Evolutionary conservation across 92 coral and sea anemone genomes (phyloP), one percentile per base, ranked within the genome.

Genomic region (Paramuricea clavata): DNA sequence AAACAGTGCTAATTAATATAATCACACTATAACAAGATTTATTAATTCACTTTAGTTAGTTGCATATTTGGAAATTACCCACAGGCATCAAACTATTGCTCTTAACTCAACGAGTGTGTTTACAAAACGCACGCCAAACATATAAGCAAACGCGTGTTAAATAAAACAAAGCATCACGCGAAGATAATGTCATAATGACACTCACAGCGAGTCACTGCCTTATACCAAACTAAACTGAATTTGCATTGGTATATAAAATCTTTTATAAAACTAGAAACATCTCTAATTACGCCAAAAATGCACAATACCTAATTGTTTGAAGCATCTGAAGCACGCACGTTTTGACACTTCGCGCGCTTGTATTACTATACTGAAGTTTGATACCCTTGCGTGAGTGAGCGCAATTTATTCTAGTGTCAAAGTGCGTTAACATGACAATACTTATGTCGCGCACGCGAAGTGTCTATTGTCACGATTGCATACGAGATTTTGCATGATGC

Each of bases 371-470:
- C 62, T 54, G 5, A 28, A 65, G 72, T 65, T 65, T n/a, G n/a
- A 12, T 10, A 3, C 21, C 21, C 41, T 65, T 33, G 35, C 39
- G 72, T 27, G 72, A 65, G 72, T 28, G 36, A 0, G 36, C 39
- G 72, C 72, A 65, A 65, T 65, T 65, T 28, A 65, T 65, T 65
- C 41, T 30, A 28, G 39, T 19, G 25, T 54, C 8, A 5, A 54
- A 54, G 11, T 8, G 12, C 59, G 59, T 50, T 13, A 50, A 12
- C 17, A 54, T 19, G 62, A 19, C 39, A 33, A 33, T 65, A 65
- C 28, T 65, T 65, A 65, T 31, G 23, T 6, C 7, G 72, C 72
- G 72, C 72, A 65, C 72, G 72, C 72, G 36, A 65, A 31, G 8
- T 21, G 62, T 10, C 5, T 39, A 15, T 31, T 65, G 35, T 23